Conservation (phyloP, 2,113 vertebrate species). For the Chitala chitala region DNA sequence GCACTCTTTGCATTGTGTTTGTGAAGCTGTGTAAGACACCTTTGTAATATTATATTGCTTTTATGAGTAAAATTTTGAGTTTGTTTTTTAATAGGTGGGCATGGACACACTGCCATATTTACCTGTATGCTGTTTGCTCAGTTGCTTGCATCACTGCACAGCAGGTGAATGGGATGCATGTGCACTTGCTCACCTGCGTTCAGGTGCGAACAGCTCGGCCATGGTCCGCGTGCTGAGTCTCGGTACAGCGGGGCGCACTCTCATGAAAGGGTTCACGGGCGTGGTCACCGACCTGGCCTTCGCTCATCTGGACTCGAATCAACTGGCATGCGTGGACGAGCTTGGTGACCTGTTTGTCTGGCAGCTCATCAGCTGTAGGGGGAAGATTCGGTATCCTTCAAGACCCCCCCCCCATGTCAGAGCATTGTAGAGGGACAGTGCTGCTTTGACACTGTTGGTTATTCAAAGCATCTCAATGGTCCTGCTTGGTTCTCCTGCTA, state of each 20-base stretch:
- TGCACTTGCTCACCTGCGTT: not conserved
- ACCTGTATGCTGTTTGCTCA: not conserved
- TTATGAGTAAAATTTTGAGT: not conserved
- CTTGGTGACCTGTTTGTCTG: constrained; percentile 92
- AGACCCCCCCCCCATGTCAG: too few species aligned
- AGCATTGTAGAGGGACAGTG: too few species aligned
- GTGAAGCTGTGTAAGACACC: too few species aligned
- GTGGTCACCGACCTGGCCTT: constrained; percentile 90
- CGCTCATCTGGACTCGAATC: constrained; percentile 89
- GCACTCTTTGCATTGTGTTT: not conserved
- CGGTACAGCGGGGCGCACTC: constrained; percentile 74
- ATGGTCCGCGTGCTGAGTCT: constrained; percentile 91
- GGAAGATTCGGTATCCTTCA: constrained; percentile 89
- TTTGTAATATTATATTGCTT: not conserved
- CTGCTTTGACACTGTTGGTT: too few species aligned
- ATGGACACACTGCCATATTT: not conserved
- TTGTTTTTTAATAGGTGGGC: not conserved
- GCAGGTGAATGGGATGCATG: too few species aligned
- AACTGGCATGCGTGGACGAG: constrained; percentile 91
- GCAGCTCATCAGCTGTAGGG: constrained; percentile 79
- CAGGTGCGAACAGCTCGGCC: constrained; percentile 84
- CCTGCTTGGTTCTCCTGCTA: too few species aligned
- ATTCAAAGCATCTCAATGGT: too few species aligned
- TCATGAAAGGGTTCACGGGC: constrained; percentile 91
- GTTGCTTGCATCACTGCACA: not conserved